Base-by-base conservation (phyloP, 2,113 vertebrate genomes). In the Oncorhynchus tshawytscha region DNA sequence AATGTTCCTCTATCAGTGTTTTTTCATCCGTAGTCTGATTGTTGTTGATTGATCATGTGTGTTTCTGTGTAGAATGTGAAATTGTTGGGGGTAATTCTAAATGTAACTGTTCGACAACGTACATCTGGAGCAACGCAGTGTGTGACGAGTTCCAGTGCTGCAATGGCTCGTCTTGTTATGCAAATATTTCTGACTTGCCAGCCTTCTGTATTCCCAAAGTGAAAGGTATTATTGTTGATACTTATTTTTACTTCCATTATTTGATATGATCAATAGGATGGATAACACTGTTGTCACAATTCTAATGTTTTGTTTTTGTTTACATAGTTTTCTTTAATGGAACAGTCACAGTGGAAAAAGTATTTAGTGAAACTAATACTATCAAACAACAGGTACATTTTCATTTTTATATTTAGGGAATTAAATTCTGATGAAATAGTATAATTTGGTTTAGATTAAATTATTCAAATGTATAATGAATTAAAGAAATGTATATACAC, bases 121-220 rank as follows among this genome's bases (percentile, higher is more conserved):
- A 85, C 48, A 62, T 69, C 3, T 93, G 91, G 91, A 92, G 83
- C 72, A 90, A 91, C 1, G 3, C 73, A 0, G 84, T 91, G 27
- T 92, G 91, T 51, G 74, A 89, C 76, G 25, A 0, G 1, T 24
- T 31, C 3, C 18, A 11, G 9, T 93, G 92, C 72, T 93, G 92
- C 67, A 20, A n/a, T 3, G 60, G 59, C 0, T 0, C 4, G 0
- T 0, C 57, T 2, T 93, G 92, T 73, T n/a, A 0, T 2, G 0
- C 34, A 9, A 90, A 91, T 9, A 51, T 91, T 16, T 83, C 84
- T 5, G 0, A 68, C 57, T 29, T 71, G 2, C 18, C 68, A 0
- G 87, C 88, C 1, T 39, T 92, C 75, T 93, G 92, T 29, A 22
- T 90, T 5, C 8, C 80, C 25, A 78, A 81, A 77, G 15, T 54